Evolutionary conservation across 1,140 invertebrate genomes (phyloP), one percentile per base, ranked within the genome.

Genomic region (Lasaia peninsularis): DNA sequence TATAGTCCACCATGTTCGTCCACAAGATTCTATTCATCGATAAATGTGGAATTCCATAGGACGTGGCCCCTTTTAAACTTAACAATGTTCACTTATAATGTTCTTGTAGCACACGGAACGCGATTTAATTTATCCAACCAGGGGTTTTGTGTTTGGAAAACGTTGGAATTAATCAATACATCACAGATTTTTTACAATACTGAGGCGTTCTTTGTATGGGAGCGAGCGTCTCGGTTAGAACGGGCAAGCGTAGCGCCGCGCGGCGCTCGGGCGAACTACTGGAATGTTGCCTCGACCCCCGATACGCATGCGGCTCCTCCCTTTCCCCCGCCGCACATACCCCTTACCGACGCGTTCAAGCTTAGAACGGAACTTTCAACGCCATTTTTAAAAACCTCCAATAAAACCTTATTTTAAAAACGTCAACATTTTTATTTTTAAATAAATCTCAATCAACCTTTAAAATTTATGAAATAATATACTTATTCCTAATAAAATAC

Each of bases 111-210:
- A 35, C 54, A 52, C 63, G 56, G 33, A 68, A 63, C 69, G 56
- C 64, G 51, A 59, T 50, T 31, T 59, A 58, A 58, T 66, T 52
- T 59, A 58, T 62, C 58, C 57, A 32, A 57, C 56, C 55, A 58
- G 50, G 65, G 55, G 63, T 70, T 75, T 78, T 75, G 60, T 69
- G 72, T 79, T 73, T 70, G 66, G 66, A 71, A 75, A 75, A 74
- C 73, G 79, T 78, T 76, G 73, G 69, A 86, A 89, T 87, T 82
- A 89, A 89, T 89, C 88, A 87, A 89, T 89, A 89, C 87, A 88
- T 86, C 81, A 87, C 81, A 85, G 80, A 81, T 87, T 88, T 87
- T 84, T 88, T 87, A 81, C 80, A 88, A 84, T 86, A 81, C 76
- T 81, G 76, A 78, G 73, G 78, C 78, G 84, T 86, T 85, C 84